phyloP scores from a whole-genome alignment of 2,797 vertebrate genomes.

The Oreochromis grahami region DNA sequence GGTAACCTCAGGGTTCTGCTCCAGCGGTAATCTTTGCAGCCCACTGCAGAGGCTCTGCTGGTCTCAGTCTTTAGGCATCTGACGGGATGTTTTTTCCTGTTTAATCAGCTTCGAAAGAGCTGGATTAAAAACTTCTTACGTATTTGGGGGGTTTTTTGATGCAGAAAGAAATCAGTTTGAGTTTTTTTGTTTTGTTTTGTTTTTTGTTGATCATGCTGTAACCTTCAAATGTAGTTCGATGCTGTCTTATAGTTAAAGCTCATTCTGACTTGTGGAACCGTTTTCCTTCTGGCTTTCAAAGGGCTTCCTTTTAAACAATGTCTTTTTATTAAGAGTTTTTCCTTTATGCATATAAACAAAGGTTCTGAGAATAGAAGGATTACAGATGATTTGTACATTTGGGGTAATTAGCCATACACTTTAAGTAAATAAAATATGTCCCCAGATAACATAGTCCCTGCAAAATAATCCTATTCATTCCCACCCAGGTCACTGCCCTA shows the following conservation, averaged over 20 bases:
- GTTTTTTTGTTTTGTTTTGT: not conserved
- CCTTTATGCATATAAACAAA: not conserved
- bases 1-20: constrained; percentile 7
- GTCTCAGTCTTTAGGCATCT: constrained; percentile 10
- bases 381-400: not conserved
- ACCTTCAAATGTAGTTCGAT: not conserved
- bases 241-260: not conserved
- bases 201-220: not conserved
- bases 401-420: not conserved
- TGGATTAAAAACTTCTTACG: not conserved
- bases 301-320: not conserved
- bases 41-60: constrained; percentile 1
- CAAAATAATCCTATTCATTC: not conserved
- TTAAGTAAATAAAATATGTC: not conserved
- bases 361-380: not conserved
- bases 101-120: not conserved
- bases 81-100: not conserved
- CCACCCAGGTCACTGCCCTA: not conserved
- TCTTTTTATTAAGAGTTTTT: not conserved
- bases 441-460: not conserved
- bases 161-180: not conserved
- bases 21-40: not conserved
- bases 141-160: not conserved
- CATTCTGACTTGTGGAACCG: not conserved
- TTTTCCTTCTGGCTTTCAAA: not conserved